Conservation (phyloP, 2,113 vertebrate genomes). For the Vidua chalybeata region DNA sequence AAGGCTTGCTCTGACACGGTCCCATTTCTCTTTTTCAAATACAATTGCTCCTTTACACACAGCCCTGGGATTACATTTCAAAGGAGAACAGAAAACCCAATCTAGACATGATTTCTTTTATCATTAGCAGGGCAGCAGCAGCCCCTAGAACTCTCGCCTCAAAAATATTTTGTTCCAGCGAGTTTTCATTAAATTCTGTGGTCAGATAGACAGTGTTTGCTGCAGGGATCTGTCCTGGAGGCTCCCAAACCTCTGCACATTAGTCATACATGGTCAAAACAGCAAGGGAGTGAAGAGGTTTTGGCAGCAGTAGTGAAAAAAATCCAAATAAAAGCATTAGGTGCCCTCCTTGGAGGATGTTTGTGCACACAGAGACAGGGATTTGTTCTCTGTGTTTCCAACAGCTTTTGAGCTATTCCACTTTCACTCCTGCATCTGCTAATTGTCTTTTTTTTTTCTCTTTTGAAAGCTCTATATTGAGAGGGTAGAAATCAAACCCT, state of each 20-base stretch:
- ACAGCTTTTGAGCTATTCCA: not conserved
- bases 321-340: not conserved
- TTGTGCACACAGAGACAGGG: not conserved
- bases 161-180: not conserved
- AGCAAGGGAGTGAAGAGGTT: not conserved
- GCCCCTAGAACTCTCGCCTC: not conserved
- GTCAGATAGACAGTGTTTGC: not conserved
- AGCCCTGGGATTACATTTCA: slow-evolving; percentile 24
- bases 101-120: slow-evolving; percentile 3
- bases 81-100: slow-evolving; percentile 23
- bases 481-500: not conserved
- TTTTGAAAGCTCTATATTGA: not conserved
- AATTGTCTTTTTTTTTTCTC: not conserved
- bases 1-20: not conserved
- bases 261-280: not conserved
- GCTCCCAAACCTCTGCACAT: not conserved
- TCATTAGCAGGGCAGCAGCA: not conserved
- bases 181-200: slow-evolving; percentile 5
- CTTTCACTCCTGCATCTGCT: not conserved
- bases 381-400: not conserved
- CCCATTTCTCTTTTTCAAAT: slow-evolving; percentile 12
- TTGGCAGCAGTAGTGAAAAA: not conserved
- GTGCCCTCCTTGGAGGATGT: not conserved
- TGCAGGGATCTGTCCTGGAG: not conserved
- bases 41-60: slow-evolving; percentile 26